A percentile compares a stretch with the other conserved stretches of the same genome.
These are phyloP conservation scores for Helarctos malayanus DNA, from an alignment of 2,797 vertebrate genomes.

Conservation along the genomic window DNA sequence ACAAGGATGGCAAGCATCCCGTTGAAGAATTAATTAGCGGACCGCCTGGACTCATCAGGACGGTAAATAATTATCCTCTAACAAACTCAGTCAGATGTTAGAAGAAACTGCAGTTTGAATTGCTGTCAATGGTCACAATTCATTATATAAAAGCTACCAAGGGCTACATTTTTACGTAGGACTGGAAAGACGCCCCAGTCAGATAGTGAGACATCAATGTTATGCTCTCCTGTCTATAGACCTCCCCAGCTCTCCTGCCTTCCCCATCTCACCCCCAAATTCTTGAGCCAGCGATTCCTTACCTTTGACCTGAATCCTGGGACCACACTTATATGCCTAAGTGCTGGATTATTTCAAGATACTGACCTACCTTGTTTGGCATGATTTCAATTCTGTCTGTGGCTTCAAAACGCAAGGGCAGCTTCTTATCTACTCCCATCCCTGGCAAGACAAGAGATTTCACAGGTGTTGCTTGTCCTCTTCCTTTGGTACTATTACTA, in stretches of 20 bases:
- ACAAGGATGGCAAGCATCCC: slow-evolving; percentile 71
- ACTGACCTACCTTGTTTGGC: background rate
- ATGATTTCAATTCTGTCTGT: background rate
- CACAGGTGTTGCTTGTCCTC: background rate
- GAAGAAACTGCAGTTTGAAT: slow-evolving; percentile 64
- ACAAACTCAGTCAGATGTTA: slow-evolving; percentile 79
- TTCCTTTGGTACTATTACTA: background rate
- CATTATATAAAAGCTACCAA: slow-evolving; percentile 59
- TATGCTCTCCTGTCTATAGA: background rate
- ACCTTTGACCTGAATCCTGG: background rate
- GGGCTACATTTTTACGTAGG: background rate
- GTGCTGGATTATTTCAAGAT: background rate
- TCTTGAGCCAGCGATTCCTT: background rate
- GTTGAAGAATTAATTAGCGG: slow-evolving; percentile 82
- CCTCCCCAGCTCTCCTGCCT: background rate
- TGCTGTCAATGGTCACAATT: slow-evolving; percentile 50
- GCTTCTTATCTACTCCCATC: background rate
- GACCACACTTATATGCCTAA: background rate
- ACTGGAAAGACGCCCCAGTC: background rate
- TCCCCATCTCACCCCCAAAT: background rate
- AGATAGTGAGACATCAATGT: background rate
- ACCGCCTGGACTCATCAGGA: slow-evolving; percentile 79
- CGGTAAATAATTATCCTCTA: slow-evolving; percentile 76
- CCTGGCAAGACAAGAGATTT: background rate
- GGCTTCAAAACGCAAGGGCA: background rate